These are phyloP conservation scores for Ceratoteleas bidentatus DNA, from an alignment of 1,140 invertebrate species.

Conservation along the genomic window DNA sequence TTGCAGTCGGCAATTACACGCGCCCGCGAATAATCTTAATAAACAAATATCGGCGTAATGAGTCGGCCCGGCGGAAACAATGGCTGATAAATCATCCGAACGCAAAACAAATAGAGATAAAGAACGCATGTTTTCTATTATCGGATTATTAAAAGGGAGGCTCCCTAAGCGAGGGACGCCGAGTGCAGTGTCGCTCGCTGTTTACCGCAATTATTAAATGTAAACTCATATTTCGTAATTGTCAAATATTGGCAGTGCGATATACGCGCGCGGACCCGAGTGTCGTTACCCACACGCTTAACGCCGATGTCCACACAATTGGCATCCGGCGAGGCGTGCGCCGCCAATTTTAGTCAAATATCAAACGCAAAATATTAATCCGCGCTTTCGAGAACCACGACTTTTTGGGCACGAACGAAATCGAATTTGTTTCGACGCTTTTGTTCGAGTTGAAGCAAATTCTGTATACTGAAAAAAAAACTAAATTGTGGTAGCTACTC, in stretches of 20 bases:
- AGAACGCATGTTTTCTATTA: conserved; percentile 55
- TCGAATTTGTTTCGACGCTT: no score
- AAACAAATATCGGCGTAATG: conserved; percentile 50
- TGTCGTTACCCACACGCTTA: conserved; percentile 68
- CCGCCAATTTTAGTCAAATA: conserved; percentile 43
- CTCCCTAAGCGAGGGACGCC: conserved; percentile 36
- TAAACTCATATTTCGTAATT: conserved; percentile 79
- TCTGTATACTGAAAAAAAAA: no score
- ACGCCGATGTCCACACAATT: conserved; percentile 60
- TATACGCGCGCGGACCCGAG: conserved; percentile 65
- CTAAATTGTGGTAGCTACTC: no score
- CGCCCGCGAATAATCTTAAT: conserved; percentile 28
- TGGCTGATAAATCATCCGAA: conserved; percentile 36
- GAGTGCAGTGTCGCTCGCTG: conserved; percentile 70
- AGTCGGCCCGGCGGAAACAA: conserved; percentile 37
- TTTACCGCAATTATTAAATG: conserved; percentile 81
- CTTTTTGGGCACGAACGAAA: no score
- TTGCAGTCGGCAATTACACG: conserved; percentile 10
- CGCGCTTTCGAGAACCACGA: background rate
- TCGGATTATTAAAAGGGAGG: conserved; percentile 48
- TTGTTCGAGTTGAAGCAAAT: no score
- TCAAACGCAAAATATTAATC: conserved; percentile 56
- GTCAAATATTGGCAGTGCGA: conserved; percentile 77
- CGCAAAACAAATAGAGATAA: conserved; percentile 49
- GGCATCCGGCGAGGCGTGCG: conserved; percentile 47